These are phyloP conservation scores for Xyrichtys novacula DNA, from an alignment of 2,797 vertebrate species.

Conservation along the genomic window DNA sequence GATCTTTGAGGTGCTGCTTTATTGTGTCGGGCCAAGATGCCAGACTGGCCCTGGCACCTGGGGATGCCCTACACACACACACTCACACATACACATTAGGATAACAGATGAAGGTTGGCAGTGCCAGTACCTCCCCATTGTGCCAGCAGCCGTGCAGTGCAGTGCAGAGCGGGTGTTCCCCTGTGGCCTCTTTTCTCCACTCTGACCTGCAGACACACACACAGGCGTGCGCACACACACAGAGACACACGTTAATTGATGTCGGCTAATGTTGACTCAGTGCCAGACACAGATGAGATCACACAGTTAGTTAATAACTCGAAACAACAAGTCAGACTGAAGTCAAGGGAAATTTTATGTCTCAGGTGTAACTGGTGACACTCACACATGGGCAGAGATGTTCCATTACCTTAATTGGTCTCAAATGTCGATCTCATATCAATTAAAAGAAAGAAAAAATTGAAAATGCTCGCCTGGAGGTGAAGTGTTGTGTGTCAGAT, in stretches of 20 bases:
- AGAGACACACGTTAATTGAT: slow-evolving; percentile 46
- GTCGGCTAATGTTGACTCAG: neutral
- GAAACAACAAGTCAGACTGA: slow-evolving; percentile 13
- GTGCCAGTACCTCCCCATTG: slow-evolving; percentile 24
- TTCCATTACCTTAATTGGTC: too few species aligned
- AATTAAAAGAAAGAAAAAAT: too few species aligned
- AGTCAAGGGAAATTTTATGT: neutral
- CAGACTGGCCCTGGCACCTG: slow-evolving; percentile 19
- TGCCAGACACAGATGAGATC: slow-evolving; percentile 28
- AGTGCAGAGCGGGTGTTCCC: slow-evolving; percentile 47
- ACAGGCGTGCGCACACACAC: too few species aligned
- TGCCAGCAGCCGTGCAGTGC: slow-evolving; percentile 39
- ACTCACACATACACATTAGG: slow-evolving; percentile 4
- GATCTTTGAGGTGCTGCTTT: neutral
- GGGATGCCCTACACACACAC: slow-evolving; percentile 7
- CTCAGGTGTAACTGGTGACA: too few species aligned
- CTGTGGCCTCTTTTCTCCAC: slow-evolving; percentile 15
- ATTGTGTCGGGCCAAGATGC: neutral
- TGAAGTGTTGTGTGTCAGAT: too few species aligned
- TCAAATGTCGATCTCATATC: too few species aligned
- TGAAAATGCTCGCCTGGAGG: too few species aligned
- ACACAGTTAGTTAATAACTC: slow-evolving; percentile 17
- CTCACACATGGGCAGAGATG: too few species aligned
- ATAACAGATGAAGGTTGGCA: slow-evolving; percentile 33
- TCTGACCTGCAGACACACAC: slow-evolving; percentile 37